Base-by-base conservation (phyloP, 2,888 invertebrate species). In the Coenonympha glycerion region DNA sequence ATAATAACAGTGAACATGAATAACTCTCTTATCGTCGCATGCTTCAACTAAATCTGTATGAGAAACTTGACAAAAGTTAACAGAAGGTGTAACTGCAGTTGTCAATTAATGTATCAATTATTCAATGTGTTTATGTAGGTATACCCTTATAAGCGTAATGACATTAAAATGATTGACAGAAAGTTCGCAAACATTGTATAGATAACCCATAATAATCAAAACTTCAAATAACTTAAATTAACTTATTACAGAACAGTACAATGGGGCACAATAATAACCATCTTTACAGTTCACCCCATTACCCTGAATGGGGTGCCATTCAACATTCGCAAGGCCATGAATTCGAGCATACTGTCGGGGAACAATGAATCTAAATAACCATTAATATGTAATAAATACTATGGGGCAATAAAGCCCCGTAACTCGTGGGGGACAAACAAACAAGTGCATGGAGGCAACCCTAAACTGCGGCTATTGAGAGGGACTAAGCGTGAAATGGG, bases 331-430 rank as follows among this genome's bases (percentile, higher is more conserved):
- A 69, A 71, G 65, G 73, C 79, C 71, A 82, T 86, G 84, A 86
- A 86, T 84, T 85, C 78, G 73, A 85, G 79, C 86, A 84, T 85
- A 86, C 87, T 84, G 87, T 78, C 72, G 70, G 71, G 69, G 78
- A 77, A 87, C 86, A 87, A 87, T 86, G 85, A 84, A 81, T 82
- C 85, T 77, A 85, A 87, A 87, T 87, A 87, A 87, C 87, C 85
- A 87, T 87, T 87, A 87, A 87, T 87, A 87, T 84, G 86, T 85
- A 86, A 87, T 87, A 87, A 87, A 87, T 87, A 85, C 83, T 82
- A 80, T 78, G 77, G 87, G 81, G 85, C 70, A 80, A 82, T 81
- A 85, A 81, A 79, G 69, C 73, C 22, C 39, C 15, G 39, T 39
- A 39, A 39, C 39, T 22, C 73, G 71, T 79, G 71, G 83, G 84